A percentile compares a stretch with the other conserved stretches of the same genome.
These are phyloP conservation scores for Lutjanus argentimaculatus DNA, from an alignment of 2,797 vertebrate genomes.

Conservation along the genomic window DNA sequence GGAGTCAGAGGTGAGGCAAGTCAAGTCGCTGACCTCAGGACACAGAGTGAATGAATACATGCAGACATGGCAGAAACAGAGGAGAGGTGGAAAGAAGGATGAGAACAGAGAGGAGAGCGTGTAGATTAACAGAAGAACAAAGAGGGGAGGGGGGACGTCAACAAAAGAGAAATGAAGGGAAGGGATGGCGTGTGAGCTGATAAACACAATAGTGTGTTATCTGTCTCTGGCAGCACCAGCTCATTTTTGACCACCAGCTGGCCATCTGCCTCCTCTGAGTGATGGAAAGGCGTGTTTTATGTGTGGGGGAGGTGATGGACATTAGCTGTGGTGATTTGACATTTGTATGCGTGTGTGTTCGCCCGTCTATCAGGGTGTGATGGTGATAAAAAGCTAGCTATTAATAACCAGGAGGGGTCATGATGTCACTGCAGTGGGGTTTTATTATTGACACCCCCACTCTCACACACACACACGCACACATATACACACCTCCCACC, in stretches of 20 bases:
- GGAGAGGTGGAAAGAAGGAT: not conserved
- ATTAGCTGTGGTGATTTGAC: conserved; percentile 52
- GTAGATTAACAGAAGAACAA: conserved; percentile 4
- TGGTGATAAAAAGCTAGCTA: conserved; percentile 67
- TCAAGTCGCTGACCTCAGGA: not conserved
- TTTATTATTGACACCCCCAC: conserved; percentile 62
- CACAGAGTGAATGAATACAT: not conserved
- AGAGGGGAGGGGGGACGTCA: too few species aligned
- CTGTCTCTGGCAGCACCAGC: conserved; percentile 33
- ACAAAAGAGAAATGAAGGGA: too few species aligned
- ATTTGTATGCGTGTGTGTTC: conserved; percentile 56
- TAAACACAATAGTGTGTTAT: conserved; percentile 49
- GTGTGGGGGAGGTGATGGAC: conserved; percentile 50
- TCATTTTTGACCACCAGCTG: conserved; percentile 59
- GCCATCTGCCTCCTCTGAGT: conserved; percentile 49
- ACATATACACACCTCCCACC: conserved; percentile 32
- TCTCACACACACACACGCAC: conserved; percentile 18
- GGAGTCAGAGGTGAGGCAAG: conserved; percentile 92
- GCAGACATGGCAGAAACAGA: not conserved
- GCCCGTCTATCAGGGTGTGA: conserved; percentile 43
- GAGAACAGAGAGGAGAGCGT: not conserved
- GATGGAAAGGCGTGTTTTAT: conserved; percentile 45
- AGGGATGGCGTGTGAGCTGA: conserved; percentile 11
- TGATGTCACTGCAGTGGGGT: conserved; percentile 57
- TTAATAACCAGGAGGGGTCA: conserved; percentile 74